These are phyloP conservation scores for Calliopsis andreniformis DNA, from an alignment of 1,140 invertebrate species.

Conservation along the genomic window DNA sequence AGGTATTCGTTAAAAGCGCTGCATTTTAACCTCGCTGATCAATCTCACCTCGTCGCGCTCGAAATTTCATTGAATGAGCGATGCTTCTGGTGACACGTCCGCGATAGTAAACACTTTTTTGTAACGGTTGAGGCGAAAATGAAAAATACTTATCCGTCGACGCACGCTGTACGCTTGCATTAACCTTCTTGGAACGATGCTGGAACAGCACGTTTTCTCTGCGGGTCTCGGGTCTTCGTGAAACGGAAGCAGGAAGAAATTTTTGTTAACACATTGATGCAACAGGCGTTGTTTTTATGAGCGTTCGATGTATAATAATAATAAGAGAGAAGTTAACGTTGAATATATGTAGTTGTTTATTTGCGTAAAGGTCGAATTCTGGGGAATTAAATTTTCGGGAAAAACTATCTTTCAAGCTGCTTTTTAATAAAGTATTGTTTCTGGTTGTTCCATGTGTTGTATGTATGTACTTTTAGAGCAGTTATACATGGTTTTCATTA, in stretches of 20 bases:
- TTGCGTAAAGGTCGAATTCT: background rate
- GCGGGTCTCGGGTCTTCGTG: background rate
- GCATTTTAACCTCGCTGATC: background rate
- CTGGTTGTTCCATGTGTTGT: background rate
- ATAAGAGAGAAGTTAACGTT: background rate
- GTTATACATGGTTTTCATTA: background rate
- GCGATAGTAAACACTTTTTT: slow-evolving; percentile 2
- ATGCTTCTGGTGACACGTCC: background rate
- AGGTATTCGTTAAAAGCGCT: slow-evolving; percentile 18
- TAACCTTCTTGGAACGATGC: slow-evolving; percentile 28
- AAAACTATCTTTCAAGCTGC: background rate
- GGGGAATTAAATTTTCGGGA: background rate
- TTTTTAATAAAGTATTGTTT: background rate
- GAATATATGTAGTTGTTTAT: background rate
- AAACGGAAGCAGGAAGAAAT: background rate
- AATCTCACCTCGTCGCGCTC: background rate
- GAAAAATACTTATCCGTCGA: slow-evolving; percentile 11
- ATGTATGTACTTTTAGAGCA: background rate
- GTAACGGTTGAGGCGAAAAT: background rate
- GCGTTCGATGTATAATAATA: background rate
- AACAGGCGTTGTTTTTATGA: background rate
- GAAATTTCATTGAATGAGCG: background rate
- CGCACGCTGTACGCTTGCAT: slow-evolving; percentile 10
- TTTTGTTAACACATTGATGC: background rate
- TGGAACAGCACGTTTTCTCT: slow-evolving; percentile 30